Percentiles rank a stretch among this genome's conserved stretches.
These are phyloP conservation scores for Nomia melanderi DNA, from an alignment of 1,140 invertebrate species.

Conservation along the genomic window DNA sequence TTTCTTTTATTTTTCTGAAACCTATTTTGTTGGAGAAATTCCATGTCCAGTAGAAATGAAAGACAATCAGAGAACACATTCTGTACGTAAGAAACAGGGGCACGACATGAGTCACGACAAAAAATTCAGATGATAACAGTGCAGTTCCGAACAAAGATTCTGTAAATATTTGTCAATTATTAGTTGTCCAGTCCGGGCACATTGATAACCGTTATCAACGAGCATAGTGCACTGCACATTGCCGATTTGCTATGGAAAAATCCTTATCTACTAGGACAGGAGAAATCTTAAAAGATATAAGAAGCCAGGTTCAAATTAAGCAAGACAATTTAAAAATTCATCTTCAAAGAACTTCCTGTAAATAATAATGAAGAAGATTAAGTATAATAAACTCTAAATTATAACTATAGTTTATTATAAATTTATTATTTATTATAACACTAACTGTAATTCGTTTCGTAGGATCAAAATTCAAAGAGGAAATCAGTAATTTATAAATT, in stretches of 20 bases:
- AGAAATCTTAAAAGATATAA: not conserved
- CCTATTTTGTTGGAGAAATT: not conserved
- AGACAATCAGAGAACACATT: not conserved
- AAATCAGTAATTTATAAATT: too few species aligned
- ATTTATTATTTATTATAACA: too few species aligned
- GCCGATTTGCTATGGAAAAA: not conserved
- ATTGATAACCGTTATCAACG: slow-evolving; percentile 38
- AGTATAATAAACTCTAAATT: too few species aligned
- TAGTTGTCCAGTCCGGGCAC: not conserved
- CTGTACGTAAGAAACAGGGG: not conserved
- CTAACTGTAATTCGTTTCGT: too few species aligned
- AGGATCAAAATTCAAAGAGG: too few species aligned
- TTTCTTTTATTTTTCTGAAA: too few species aligned
- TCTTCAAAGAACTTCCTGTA: too few species aligned
- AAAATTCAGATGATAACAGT: slow-evolving; percentile 24
- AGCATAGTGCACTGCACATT: slow-evolving; percentile 52
- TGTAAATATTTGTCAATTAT: slow-evolving; percentile 51
- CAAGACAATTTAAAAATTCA: too few species aligned
- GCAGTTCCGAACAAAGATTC: slow-evolving; percentile 39
- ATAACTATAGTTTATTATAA: too few species aligned
- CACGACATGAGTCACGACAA: slow-evolving; percentile 9
- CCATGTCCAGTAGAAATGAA: too few species aligned
- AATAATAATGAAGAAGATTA: too few species aligned
- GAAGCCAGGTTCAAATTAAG: not conserved
- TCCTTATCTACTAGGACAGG: not conserved